Conservation (phyloP, 2,113 vertebrate genomes). For the Zosterops lateralis region DNA sequence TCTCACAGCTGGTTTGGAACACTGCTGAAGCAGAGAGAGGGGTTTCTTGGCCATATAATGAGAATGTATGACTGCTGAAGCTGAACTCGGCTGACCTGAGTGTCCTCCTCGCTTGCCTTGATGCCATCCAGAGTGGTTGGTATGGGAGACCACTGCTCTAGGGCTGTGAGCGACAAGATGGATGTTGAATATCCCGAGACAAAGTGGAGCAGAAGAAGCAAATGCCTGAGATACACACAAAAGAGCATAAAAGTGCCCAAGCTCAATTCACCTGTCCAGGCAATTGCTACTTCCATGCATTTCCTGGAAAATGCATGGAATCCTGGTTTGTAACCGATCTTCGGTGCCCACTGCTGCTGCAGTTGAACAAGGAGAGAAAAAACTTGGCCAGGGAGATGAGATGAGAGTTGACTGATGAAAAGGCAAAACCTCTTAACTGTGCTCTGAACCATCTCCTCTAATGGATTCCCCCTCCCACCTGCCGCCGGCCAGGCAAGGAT, state of each 20-base stretch:
- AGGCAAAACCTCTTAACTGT: background rate
- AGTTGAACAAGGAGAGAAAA: background rate
- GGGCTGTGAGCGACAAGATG: background rate
- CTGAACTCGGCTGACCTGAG: background rate
- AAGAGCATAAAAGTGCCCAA: background rate
- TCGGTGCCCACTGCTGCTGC: accelerated
- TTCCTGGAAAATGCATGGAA: background rate
- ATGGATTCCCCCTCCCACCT: background rate
- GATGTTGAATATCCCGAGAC: background rate
- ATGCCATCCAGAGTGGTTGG: background rate
- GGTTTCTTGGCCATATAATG: background rate
- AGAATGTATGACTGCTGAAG: background rate
- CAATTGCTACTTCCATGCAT: background rate
- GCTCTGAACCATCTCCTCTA: background rate
- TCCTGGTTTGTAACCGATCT: background rate
- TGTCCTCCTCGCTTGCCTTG: background rate
- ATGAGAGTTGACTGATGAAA: background rate
- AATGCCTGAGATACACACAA: accelerated
- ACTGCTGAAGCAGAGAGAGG: background rate
- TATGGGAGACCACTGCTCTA: background rate
- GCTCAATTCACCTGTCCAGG: background rate
- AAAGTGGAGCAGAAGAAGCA: background rate
- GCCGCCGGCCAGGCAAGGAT: background rate
- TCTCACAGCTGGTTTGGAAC: background rate
- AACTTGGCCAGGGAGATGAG: background rate